Base-by-base conservation (phyloP, 1,140 invertebrate species). In the Drosophila bocqueti region DNA sequence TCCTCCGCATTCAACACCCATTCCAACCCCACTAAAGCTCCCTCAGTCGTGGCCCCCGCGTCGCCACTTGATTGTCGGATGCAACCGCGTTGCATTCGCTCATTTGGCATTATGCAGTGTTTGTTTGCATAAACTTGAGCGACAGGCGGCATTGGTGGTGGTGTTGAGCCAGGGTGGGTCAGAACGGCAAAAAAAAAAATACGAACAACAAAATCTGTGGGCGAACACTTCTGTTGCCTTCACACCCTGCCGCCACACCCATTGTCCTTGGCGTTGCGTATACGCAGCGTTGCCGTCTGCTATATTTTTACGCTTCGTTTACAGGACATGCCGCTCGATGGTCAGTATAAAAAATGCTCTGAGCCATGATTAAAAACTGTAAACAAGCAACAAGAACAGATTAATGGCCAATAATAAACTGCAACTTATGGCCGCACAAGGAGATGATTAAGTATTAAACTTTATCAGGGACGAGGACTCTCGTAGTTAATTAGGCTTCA, bases 121-220 rank as follows among this genome's bases (percentile, higher is more conserved):
- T 76, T 84, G 81, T 76, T 84, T 83, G 72, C 65, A 83, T 84
- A 83, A 80, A 72, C 78, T 83, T 76, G 61, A 72, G 60, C 57
- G 57, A 45, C 47, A 46, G 57, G 11, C n/a, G 42, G 47, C 18
- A n/a, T 26, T 21, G 50, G 11, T 31, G 26, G 10, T 29, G 26
- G 18, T 69, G 45, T 16, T 38, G 10, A 29, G 24, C 31, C 8
- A 13, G 26, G 45, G 18, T 38, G 10, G 21, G 24, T 21, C 8
- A 10, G 26, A 10, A 50, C 10, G 16, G 24, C 26, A 6, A 72
- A 46, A 71, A 65, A 77, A 61, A 18, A 31, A 40, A 29, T n/a
- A n/a, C 2, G 5, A 36, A 7, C 16, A 49, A 63, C 36, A 52
- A 62, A 57, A 38, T 47, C 13, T 50, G 50, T 21, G 24, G 40